Evolutionary conservation across 2,797 vertebrate species (phyloP), one percentile per base, ranked within the genome.

Genomic region (Darevskia nairensis): DNA sequence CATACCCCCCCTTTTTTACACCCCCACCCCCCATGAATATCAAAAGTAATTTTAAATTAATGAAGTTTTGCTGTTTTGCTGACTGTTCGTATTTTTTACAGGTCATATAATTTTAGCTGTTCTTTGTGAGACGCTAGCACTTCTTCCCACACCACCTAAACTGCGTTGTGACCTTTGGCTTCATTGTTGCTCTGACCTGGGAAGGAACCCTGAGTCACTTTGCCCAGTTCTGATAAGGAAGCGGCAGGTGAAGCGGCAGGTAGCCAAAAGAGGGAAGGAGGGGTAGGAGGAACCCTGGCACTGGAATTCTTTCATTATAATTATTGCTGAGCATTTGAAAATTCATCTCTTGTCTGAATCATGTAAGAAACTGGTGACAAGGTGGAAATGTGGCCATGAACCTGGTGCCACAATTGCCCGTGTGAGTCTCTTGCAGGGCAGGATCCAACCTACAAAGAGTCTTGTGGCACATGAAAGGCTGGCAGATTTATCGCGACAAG

Each of bases 141-240:
- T 80, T 80, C 82, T 85, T 84, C 50, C 21, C 61, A 72, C 35
- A 13, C 50, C 39, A 6, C 76, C 68, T 84, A 61, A 79, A 80
- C 8, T 59, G 71, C 21, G 32, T 71, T 44, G 50, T 72, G 75
- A 79, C 76, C 82, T 80, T n/a, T 80, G 68, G n/a, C 29, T 50
- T 64, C 17, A 35, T 80, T 27, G 10, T 10, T 46, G 68, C 68
- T 89, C 10, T 64, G 21, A 82, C 35, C 61, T 29, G 69, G 35
- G 82, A 32, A 69, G 27, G 44, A 82, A 19, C 68, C 59, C 4
- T 50, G 81, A 75, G 25, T 84, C 85, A 68, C 29, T 55, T 80
- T 71, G 13, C 41, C 75, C 19, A 50, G 44, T 75, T 75, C 23
- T 84, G 32, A 32, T 84, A 75, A 84, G 75, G 59, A 80, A 61